These are phyloP conservation scores for Drosophila subpulchrella DNA, from an alignment of 1,140 invertebrate genomes.

Conservation along the genomic window DNA sequence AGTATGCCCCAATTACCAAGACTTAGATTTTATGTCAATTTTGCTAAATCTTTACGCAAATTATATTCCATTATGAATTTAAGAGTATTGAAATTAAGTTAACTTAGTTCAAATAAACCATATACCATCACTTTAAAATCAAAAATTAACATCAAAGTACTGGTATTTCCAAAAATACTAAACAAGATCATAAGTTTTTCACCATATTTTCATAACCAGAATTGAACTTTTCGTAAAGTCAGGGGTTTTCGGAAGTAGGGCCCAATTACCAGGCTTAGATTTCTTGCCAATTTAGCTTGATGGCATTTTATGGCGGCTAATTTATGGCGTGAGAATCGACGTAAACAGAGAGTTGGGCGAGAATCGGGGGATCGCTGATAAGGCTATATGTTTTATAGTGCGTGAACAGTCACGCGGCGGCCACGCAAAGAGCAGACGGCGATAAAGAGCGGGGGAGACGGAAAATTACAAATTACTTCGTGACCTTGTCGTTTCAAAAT, in stretches of 20 bases:
- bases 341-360: constrained; percentile 40
- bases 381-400: constrained; percentile 13
- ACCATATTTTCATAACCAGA: too few species aligned
- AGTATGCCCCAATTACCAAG: too few species aligned
- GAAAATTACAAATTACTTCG: constrained; percentile 24
- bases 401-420: constrained; percentile 51
- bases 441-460: constrained; percentile 3
- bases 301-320: neutral
- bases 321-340: constrained; percentile 35
- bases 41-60: too few species aligned
- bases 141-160: too few species aligned
- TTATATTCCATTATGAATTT: too few species aligned
- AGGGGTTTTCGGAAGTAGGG: neutral
- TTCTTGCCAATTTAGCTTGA: neutral
- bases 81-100: too few species aligned
- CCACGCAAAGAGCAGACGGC: constrained; percentile 32
- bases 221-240: neutral
- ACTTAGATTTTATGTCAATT: too few species aligned
- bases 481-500: constrained; percentile 49
- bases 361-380: constrained; percentile 21
- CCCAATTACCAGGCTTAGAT: neutral
- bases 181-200: too few species aligned
- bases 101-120: too few species aligned
- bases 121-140: too few species aligned
- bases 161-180: too few species aligned